Percentiles rank a stretch among this genome's conserved stretches.
These are phyloP conservation scores for Euthynnus affinis DNA, from an alignment of 2,797 vertebrate species.

Conservation along the genomic window DNA sequence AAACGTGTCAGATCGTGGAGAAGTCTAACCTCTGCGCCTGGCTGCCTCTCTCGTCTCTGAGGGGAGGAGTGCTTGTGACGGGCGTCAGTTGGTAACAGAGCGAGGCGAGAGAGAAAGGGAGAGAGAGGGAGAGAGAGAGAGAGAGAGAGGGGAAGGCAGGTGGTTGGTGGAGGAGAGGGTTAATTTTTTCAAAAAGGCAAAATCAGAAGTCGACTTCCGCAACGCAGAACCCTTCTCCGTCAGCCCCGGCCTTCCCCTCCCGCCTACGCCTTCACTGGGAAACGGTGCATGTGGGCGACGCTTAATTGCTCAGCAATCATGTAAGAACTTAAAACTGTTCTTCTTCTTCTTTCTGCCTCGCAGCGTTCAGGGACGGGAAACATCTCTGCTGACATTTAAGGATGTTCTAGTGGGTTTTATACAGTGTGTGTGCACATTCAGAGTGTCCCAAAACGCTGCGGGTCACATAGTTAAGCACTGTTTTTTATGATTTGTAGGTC, in stretches of 20 bases:
- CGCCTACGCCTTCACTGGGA: slow-evolving; percentile 69
- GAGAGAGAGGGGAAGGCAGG: neutral
- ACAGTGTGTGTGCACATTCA: neutral
- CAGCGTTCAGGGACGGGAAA: neutral
- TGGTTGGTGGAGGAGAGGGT: neutral
- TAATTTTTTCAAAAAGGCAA: slow-evolving; percentile 30
- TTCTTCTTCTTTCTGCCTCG: slow-evolving; percentile 27
- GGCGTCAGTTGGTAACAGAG: slow-evolving; percentile 25
- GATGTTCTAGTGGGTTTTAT: too few relatives aligned
- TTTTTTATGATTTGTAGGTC: neutral
- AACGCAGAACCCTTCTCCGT: slow-evolving; percentile 30
- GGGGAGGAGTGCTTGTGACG: slow-evolving; percentile 40
- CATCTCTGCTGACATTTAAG: slow-evolving; percentile 42
- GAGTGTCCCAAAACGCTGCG: neutral
- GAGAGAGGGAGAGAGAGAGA: neutral
- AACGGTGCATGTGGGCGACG: slow-evolving; percentile 53
- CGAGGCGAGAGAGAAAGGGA: neutral
- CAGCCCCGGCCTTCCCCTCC: slow-evolving; percentile 33
- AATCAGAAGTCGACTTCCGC: slow-evolving; percentile 42
- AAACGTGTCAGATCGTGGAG: slow-evolving; percentile 48
- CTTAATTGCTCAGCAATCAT: slow-evolving; percentile 51
- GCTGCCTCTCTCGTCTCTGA: slow-evolving; percentile 45
- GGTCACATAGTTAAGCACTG: neutral
- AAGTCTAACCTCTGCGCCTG: slow-evolving; percentile 12
- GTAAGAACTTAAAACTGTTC: slow-evolving; percentile 38